Percentiles rank a stretch among this genome's conserved stretches.
Conservation (phyloP, 2,797 vertebrate species). For the Rhinophrynus dorsalis region DNA sequence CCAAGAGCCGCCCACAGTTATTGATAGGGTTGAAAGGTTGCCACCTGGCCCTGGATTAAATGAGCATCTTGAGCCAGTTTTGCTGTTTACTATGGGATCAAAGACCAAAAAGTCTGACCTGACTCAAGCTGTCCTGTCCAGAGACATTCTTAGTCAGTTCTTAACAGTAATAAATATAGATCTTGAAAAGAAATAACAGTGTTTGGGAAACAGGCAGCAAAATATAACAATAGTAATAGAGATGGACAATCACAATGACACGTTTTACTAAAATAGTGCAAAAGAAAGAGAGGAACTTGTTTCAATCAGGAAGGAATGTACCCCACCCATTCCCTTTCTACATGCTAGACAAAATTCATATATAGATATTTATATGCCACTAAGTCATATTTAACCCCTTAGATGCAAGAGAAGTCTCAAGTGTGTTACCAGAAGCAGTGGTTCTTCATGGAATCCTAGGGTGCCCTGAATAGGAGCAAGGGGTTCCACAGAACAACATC, state of each 20-base stretch:
- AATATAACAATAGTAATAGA: conserved; percentile 1
- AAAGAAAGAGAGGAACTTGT: conserved; percentile 27
- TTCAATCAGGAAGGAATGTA: conserved; percentile 9
- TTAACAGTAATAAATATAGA: background rate
- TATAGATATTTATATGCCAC: background rate
- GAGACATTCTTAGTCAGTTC: background rate
- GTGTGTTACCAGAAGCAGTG: too few species aligned
- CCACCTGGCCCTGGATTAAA: conserved; percentile 29
- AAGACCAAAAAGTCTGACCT: conserved; percentile 6
- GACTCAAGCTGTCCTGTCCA: background rate
- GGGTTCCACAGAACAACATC: too few species aligned
- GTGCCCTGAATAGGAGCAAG: too few species aligned
- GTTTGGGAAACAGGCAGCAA: background rate
- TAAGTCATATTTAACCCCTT: conserved; percentile 3
- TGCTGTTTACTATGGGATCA: conserved; percentile 20
- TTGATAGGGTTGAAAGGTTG: conserved; percentile 19
- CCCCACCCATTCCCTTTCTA: conserved; percentile 23
- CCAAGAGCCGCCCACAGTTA: background rate
- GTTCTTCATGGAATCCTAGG: too few species aligned
- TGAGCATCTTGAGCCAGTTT: background rate
- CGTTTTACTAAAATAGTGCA: background rate
- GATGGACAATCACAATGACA: background rate
- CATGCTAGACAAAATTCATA: background rate
- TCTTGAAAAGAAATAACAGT: background rate
- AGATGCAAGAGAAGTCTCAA: too few species aligned